Percentiles rank a stretch among this genome's conserved stretches.
Evolutionary conservation across 2,888 invertebrate species (phyloP).

Genomic region (Tromatobia lineatoria): DNA sequence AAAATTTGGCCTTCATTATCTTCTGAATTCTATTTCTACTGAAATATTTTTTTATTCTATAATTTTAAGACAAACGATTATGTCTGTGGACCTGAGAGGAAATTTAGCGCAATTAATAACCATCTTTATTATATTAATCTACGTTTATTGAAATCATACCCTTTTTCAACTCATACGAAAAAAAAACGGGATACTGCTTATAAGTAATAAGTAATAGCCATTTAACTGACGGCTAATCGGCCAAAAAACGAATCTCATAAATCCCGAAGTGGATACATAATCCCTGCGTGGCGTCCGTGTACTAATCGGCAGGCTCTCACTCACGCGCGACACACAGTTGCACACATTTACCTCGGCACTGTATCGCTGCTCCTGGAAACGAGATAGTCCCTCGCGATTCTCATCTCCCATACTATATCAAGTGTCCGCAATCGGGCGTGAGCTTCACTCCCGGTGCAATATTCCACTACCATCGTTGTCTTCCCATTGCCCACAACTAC

Average conservation of each 20-base stretch:
- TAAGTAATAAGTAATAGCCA: conserved; percentile 9
- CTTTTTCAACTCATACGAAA: neutral
- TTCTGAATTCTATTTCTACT: too few relatives aligned
- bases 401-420: conserved; percentile 47
- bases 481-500: neutral
- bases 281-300: conserved; percentile 29
- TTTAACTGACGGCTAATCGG: conserved; percentile 8
- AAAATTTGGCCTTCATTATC: too few relatives aligned
- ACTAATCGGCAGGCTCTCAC: conserved; percentile 55
- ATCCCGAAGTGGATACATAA: conserved; percentile 46
- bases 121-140: neutral
- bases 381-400: conserved; percentile 38
- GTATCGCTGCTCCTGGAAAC: conserved; percentile 40
- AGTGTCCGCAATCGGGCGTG: conserved; percentile 25
- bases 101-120: neutral
- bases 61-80: too few relatives aligned
- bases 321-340: conserved; percentile 20
- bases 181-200: neutral
- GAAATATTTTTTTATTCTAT: too few relatives aligned
- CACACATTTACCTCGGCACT: neutral
- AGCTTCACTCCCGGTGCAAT: conserved; percentile 9
- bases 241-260: conserved; percentile 21
- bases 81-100: too few relatives aligned
- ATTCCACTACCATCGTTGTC: conserved; percentile 8
- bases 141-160: neutral